Base-by-base conservation (phyloP, 2,797 vertebrate genomes). In the Poliocrania exsul region DNA sequence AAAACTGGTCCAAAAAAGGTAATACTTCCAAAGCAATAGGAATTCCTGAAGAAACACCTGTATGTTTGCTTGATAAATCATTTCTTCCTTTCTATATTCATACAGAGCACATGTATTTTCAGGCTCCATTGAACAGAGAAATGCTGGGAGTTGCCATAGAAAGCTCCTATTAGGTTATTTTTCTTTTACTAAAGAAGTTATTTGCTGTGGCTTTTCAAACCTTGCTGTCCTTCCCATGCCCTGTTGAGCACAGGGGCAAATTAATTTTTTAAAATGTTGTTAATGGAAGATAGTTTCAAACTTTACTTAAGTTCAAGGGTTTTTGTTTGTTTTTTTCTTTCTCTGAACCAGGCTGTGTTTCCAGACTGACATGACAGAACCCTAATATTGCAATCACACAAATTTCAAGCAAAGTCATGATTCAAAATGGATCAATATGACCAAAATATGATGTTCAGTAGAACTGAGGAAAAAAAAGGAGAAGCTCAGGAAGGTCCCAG, bases 21-120 rank as follows among this genome's bases (percentile, higher is more conserved):
- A 57, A 46, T 25, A 44, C 51, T 91, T 79, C 66, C 26, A 66
- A 74, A 78, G 81, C 82, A 88, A 90, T 47, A 73, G 74, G 72
- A 81, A 86, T 71, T 81, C 65, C 65, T 56, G 44, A 81, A 88
- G 69, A 86, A 75, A 51, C 26, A 50, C 17, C 50, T 65, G 13
- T 73, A 51, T 25, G 40, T 88, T 92, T 73, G 54, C 86, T 65
- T 92, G 84, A 95, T 64, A 82, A 85, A 90, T 92, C 84, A 86
- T 86, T 93, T 89, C 88, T 88, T 91, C 67, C 16, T 80, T 94
- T 81, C 80, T 81, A 13, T 54, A 88, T 90, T 93, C 81, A 71
- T 50, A 65, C 42, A 62, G 85, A 92, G 91, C 83, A 81, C 56
- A 50, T 74, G 77, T 49, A 77, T 94, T 94, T 96, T 95, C 92